These are phyloP conservation scores for Drosophila dives DNA, from an alignment of 2,888 invertebrate species.

Conservation along the genomic window DNA sequence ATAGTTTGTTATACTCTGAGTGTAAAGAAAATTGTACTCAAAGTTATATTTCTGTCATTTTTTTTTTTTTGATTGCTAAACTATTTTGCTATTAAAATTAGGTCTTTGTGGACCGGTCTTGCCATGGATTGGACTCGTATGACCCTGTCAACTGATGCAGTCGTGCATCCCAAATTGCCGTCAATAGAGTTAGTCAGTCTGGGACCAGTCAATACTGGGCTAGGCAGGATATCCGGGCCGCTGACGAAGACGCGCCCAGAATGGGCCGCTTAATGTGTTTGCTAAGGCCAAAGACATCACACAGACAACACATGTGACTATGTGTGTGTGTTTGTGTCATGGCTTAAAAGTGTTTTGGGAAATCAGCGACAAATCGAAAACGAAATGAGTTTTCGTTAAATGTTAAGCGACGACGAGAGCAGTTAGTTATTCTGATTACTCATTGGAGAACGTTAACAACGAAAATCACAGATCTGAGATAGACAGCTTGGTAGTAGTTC, in stretches of 20 bases:
- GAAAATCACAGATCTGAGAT: constrained; percentile 3
- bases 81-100: constrained; percentile 24
- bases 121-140: constrained; percentile 24
- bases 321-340: constrained; percentile 2
- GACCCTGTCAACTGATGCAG: constrained; percentile 56
- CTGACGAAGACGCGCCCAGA: constrained; percentile 58
- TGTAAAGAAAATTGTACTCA: background rate
- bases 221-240: constrained; percentile 56
- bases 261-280: constrained; percentile 65
- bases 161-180: constrained; percentile 76
- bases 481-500: constrained; percentile 8
- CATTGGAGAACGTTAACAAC: constrained; percentile 61
- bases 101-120: constrained; percentile 16
- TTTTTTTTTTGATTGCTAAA: background rate
- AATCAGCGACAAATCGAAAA: constrained; percentile 74
- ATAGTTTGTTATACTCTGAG: background rate
- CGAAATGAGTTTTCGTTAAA: constrained; percentile 63
- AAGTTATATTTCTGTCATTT: background rate
- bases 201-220: constrained; percentile 42
- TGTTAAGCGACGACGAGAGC: constrained; percentile 15
- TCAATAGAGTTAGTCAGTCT: constrained; percentile 53
- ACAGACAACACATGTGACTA: background rate
- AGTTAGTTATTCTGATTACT: constrained; percentile 56
- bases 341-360: constrained; percentile 65
- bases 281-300: constrained; percentile 50